A percentile compares a stretch with the other conserved stretches of the same genome.
These are phyloP conservation scores for Drosophila willistoni DNA, from an alignment of 1,140 invertebrate species.

Conservation along the genomic window DNA sequence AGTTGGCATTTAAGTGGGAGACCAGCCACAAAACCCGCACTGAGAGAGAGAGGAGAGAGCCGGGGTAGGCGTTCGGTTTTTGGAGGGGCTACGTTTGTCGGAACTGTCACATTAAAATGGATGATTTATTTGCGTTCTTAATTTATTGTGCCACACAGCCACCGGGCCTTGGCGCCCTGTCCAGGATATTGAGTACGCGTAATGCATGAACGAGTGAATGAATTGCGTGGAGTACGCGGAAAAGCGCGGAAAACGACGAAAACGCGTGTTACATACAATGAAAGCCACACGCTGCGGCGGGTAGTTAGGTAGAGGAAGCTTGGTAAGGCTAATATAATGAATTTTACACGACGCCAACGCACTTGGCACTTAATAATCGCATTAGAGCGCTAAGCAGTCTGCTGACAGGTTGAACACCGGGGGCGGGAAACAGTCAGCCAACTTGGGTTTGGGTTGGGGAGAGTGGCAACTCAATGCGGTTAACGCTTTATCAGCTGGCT, in stretches of 20 bases:
- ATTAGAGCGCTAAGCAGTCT: conserved; percentile 74
- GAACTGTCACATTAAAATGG: conserved; percentile 82
- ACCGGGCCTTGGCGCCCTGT: conserved; percentile 33
- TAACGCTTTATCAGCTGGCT: conserved; percentile 61
- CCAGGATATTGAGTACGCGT: conserved; percentile 77
- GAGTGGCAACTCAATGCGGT: not conserved
- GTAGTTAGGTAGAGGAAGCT: conserved; percentile 32
- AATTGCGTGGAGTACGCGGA: not conserved
- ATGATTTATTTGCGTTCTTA: conserved; percentile 79
- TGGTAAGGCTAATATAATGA: conserved; percentile 68
- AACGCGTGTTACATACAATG: conserved; percentile 17
- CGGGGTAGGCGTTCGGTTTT: conserved; percentile 8
- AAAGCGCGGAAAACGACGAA: conserved; percentile 17
- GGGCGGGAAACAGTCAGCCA: not conserved
- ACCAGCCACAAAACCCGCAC: conserved; percentile 17
- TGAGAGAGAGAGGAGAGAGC: conserved; percentile 15
- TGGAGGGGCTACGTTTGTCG: conserved; percentile 62
- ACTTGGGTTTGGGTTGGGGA: not conserved
- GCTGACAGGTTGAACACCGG: conserved; percentile 46
- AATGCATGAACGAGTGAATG: conserved; percentile 69
- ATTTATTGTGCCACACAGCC: conserved; percentile 74
- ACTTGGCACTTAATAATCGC: conserved; percentile 80
- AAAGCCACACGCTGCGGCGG: conserved; percentile 31
- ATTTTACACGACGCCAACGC: conserved; percentile 73
- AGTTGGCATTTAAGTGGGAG: conserved; percentile 32